phyloP scores from a whole-genome alignment of 2,797 vertebrate species.

The Anisognathus igniventris region DNA sequence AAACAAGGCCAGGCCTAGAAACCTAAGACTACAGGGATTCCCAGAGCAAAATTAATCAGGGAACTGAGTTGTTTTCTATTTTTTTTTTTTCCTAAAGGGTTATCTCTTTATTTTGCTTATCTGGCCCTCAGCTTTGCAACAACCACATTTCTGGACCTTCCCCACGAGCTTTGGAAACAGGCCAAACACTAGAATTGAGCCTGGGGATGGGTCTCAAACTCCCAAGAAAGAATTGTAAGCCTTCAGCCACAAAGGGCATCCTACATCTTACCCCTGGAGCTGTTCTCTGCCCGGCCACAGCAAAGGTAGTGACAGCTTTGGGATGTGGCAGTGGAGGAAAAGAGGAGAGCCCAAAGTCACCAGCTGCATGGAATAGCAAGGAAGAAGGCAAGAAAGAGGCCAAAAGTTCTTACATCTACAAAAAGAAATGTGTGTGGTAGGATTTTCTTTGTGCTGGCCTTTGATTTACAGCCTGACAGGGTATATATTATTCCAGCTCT shows the following conservation, averaged over 20 bases:
- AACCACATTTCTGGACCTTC: neutral
- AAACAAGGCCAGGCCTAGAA: slow-evolving; percentile 62
- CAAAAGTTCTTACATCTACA: neutral
- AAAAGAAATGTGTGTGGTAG: neutral
- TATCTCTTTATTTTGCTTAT: slow-evolving; percentile 34
- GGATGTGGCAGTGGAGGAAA: neutral
- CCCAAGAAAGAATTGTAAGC: neutral
- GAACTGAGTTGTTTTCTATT: slow-evolving; percentile 21
- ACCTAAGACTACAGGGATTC: slow-evolving; percentile 57
- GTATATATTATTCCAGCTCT: neutral
- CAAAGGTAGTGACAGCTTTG: neutral
- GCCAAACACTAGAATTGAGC: neutral
- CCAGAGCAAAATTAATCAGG: slow-evolving; percentile 61
- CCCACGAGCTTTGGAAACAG: neutral
- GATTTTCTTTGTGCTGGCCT: neutral
- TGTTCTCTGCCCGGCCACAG: accelerated
- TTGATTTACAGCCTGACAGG: slow-evolving; percentile 26
- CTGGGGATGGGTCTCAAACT: neutral
- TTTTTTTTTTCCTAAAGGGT: slow-evolving; percentile 7
- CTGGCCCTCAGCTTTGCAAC: neutral
- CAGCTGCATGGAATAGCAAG: neutral
- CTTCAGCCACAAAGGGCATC: neutral
- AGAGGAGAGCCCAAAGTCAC: neutral
- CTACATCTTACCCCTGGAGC: neutral
- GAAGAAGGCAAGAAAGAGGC: neutral